phyloP scores from a whole-genome alignment of 2,113 vertebrate genomes.

The Mesocricetus auratus region DNA sequence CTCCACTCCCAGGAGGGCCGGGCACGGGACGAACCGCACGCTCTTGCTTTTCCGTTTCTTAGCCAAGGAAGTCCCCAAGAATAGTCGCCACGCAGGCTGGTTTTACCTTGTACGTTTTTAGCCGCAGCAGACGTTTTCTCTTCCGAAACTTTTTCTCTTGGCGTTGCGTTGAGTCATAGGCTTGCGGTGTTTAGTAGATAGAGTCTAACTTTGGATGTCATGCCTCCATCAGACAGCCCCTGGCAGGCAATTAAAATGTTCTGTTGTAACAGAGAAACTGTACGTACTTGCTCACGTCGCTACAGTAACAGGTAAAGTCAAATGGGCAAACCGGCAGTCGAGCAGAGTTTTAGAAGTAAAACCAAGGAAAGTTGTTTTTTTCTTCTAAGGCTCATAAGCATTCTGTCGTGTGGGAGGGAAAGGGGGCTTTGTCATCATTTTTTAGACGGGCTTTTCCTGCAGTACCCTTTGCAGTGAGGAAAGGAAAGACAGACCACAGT shows the following conservation, averaged over 20 bases:
- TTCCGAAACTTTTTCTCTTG: constrained; percentile 55
- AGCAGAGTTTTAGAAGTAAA: neutral
- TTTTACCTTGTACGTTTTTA: neutral
- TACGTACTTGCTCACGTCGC: constrained; percentile 80
- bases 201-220: constrained; percentile 58
- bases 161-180: constrained; percentile 29
- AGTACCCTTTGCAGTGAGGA: neutral
- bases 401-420: neutral
- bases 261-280: constrained; percentile 77
- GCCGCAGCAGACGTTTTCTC: neutral
- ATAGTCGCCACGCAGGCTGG: neutral
- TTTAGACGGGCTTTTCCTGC: neutral
- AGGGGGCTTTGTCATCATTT: neutral
- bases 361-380: constrained; percentile 20
- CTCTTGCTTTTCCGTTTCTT: neutral
- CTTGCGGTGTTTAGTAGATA: constrained; percentile 7
- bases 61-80: neutral
- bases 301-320: constrained; percentile 65
- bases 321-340: neutral
- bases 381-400: neutral
- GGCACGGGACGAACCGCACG: neutral
- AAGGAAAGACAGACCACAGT: neutral
- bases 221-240: constrained; percentile 45
- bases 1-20: neutral
- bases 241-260: constrained; percentile 58